Conservation (phyloP, 2,888 invertebrate species). For the Thera britannica region DNA sequence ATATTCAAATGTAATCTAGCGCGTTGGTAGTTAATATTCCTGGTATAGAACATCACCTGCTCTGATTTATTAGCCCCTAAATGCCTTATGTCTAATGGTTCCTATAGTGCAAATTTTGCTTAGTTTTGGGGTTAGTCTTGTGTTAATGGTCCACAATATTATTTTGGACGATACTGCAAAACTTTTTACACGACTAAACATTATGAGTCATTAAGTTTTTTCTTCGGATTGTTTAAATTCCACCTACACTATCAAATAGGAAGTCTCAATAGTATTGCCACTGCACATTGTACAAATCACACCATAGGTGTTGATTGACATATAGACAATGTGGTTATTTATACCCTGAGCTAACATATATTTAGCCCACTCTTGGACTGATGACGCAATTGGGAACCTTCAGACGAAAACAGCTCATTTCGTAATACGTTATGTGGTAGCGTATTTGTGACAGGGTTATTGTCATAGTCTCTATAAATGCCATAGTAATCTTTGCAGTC, state of each 20-base stretch:
- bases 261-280: not conserved
- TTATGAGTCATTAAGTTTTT: not conserved
- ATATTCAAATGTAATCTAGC: not conserved
- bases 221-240: not conserved
- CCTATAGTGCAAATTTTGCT: no score
- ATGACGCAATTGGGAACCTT: constrained; percentile 62
- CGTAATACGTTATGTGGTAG: constrained; percentile 8
- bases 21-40: no score
- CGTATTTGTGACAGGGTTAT: not conserved
- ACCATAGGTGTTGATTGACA: constrained; percentile 46
- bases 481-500: no score
- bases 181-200: no score
- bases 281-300: not conserved
- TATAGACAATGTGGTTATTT: constrained; percentile 53
- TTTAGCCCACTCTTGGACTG: constrained; percentile 53
- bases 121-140: no score
- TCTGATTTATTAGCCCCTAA: no score
- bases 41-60: not conserved
- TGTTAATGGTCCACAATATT: no score
- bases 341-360: constrained; percentile 46
- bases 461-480: no score
- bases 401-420: constrained; percentile 31
- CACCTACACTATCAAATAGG: not conserved
- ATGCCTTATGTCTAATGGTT: no score
- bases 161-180: no score